Evolutionary conservation across 2,888 invertebrate genomes (phyloP).

Genomic region (Parnassius smintheus): DNA sequence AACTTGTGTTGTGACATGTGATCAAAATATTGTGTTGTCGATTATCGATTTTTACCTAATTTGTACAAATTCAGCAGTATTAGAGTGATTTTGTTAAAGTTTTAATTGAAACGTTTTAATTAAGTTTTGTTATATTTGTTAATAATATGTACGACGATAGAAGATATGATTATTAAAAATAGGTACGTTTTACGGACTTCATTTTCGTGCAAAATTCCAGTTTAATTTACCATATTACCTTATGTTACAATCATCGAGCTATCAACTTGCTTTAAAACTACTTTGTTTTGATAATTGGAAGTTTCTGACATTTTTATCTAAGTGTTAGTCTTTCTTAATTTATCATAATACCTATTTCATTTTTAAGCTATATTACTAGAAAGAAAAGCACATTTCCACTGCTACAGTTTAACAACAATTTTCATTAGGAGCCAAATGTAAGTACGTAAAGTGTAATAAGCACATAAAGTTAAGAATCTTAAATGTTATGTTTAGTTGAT

Average conservation of each 20-base stretch:
- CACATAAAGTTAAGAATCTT: slow-evolving; percentile 61
- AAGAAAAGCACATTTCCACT: slow-evolving; percentile 28
- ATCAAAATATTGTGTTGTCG: slow-evolving; percentile 57
- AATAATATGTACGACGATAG: slow-evolving; percentile 57
- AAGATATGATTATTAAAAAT: slow-evolving; percentile 45
- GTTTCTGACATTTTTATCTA: slow-evolving; percentile 34
- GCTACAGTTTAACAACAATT: slow-evolving; percentile 36
- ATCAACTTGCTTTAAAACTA: slow-evolving; percentile 15
- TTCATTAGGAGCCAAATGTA: slow-evolving; percentile 75
- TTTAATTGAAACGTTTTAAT: slow-evolving; percentile 75
- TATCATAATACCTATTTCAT: slow-evolving; percentile 5
- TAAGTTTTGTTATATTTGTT: slow-evolving; percentile 80
- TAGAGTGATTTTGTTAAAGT: slow-evolving; percentile 81
- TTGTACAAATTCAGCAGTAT: slow-evolving; percentile 81
- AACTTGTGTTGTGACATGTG: slow-evolving; percentile 59
- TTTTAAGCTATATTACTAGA: slow-evolving; percentile 18
- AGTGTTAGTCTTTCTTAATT: slow-evolving; percentile 16
- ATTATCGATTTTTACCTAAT: slow-evolving; percentile 66
- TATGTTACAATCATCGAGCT: slow-evolving; percentile 13
- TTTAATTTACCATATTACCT: slow-evolving; percentile 3
- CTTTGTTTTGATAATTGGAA: slow-evolving; percentile 28
- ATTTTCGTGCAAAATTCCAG: slow-evolving; percentile 18
- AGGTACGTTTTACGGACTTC: slow-evolving; percentile 23
- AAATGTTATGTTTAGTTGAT: slow-evolving; percentile 60
- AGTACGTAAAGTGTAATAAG: slow-evolving; percentile 64